Evolutionary conservation across 2,888 invertebrate genomes (phyloP).

Genomic region (Rhamnusium bicolor): DNA sequence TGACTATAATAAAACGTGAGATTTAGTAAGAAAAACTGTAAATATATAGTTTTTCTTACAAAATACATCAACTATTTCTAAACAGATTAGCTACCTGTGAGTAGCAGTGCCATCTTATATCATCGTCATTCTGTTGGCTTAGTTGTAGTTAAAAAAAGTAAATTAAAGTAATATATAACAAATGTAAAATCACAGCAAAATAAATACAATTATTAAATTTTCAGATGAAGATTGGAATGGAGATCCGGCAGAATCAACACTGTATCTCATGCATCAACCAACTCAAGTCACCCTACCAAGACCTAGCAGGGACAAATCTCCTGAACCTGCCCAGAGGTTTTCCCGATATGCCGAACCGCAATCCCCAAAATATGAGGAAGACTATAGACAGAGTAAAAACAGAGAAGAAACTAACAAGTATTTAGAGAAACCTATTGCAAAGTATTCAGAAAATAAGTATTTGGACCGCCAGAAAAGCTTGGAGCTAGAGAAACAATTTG

Average conservation of each 20-base stretch:
- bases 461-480: slow-evolving; percentile 61
- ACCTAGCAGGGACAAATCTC: slow-evolving; percentile 62
- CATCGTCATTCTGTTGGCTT: no score
- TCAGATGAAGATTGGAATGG: slow-evolving; percentile 86
- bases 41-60: no score
- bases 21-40: no score
- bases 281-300: slow-evolving; percentile 68
- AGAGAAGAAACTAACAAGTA: slow-evolving; percentile 58
- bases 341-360: slow-evolving; percentile 46
- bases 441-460: slow-evolving; percentile 59
- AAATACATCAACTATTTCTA: no score
- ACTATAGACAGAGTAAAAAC: slow-evolving; percentile 36
- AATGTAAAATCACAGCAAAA: no score
- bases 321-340: slow-evolving; percentile 51
- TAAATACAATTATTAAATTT: no score
- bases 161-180: no score
- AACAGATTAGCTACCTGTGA: no score
- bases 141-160: no score
- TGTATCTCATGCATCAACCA: slow-evolving; percentile 77
- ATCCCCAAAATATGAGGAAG: slow-evolving; percentile 70
- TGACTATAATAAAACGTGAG: no score
- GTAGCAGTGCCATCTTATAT: no score
- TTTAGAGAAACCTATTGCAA: slow-evolving; percentile 61
- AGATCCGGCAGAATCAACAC: slow-evolving; percentile 74
- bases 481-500: slow-evolving; percentile 52